phyloP scores from a whole-genome alignment of 2,888 invertebrate species.

The Melangyna quadrimaculata region DNA sequence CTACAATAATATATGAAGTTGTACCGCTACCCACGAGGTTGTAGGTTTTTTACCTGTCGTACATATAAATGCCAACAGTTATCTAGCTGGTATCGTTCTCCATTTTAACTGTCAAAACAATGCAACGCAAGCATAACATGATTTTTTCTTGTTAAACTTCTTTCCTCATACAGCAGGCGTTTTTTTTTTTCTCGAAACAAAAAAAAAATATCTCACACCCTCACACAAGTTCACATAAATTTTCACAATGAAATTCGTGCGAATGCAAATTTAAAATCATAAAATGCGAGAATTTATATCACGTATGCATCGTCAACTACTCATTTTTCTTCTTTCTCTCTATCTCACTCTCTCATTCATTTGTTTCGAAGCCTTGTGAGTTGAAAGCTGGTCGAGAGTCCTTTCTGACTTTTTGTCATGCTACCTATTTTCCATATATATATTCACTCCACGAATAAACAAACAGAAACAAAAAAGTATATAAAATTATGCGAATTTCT shows the following conservation, averaged over 20 bases:
- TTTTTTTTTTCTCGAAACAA: background rate
- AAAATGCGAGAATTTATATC: slow-evolving; percentile 68
- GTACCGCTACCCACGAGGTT: background rate
- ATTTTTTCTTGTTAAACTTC: slow-evolving; percentile 19
- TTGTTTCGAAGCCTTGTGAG: background rate
- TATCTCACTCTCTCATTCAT: background rate
- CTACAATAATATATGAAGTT: background rate
- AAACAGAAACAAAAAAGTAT: background rate
- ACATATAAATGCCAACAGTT: background rate
- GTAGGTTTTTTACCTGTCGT: background rate
- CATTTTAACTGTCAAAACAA: slow-evolving; percentile 64
- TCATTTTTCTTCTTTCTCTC: slow-evolving; percentile 37
- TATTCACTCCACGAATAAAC: slow-evolving; percentile 17
- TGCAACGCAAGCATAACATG: slow-evolving; percentile 48
- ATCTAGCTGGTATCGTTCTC: slow-evolving; percentile 1
- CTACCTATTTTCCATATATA: slow-evolving; percentile 59
- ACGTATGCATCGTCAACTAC: slow-evolving; percentile 70
- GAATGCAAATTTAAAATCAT: slow-evolving; percentile 71
- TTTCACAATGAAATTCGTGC: slow-evolving; percentile 65
- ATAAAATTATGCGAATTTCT: slow-evolving; percentile 54
- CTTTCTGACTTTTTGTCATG: slow-evolving; percentile 19
- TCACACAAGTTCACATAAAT: slow-evolving; percentile 47
- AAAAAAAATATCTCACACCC: background rate
- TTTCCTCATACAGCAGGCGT: background rate
- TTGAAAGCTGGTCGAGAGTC: background rate